These are phyloP conservation scores for Sycophaga agraensis DNA, from an alignment of 1,140 invertebrate genomes.

Conservation along the genomic window DNA sequence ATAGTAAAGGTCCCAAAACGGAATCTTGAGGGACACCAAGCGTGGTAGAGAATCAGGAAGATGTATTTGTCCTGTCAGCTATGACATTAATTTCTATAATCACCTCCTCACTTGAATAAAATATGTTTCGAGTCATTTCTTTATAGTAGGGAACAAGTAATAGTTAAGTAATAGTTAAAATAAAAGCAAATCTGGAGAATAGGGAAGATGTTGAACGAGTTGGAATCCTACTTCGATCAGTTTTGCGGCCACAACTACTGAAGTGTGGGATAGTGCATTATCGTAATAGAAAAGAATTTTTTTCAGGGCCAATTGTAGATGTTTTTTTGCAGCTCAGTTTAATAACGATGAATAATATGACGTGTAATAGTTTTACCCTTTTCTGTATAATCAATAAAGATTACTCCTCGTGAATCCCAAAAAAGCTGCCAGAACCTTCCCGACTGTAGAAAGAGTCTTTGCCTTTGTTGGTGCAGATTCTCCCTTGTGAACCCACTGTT, in stretches of 20 bases:
- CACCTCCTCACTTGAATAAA: too few relatives aligned
- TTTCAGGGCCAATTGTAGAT: background rate
- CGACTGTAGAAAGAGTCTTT: slow-evolving; percentile 36
- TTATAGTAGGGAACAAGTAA: background rate
- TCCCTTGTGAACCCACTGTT: slow-evolving; percentile 25
- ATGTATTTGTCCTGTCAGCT: too few relatives aligned
- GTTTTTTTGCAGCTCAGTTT: background rate
- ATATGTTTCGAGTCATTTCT: background rate
- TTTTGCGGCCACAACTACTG: background rate
- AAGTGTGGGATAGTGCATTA: background rate
- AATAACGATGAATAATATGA: slow-evolving; percentile 33
- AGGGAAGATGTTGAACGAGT: background rate
- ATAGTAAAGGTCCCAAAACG: too few relatives aligned
- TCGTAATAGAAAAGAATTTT: background rate
- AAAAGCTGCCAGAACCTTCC: slow-evolving; percentile 46
- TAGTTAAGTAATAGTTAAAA: background rate
- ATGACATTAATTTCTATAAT: too few relatives aligned
- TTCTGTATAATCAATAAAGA: slow-evolving; percentile 56
- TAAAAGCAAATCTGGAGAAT: background rate
- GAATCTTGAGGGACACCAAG: too few relatives aligned
- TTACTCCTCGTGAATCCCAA: slow-evolving; percentile 44
- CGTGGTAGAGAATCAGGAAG: too few relatives aligned
- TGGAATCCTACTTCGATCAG: background rate
- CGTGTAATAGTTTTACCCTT: slow-evolving; percentile 52
- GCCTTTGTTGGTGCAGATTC: slow-evolving; percentile 33